phyloP scores from a whole-genome alignment of 2,113 vertebrate species.

The Anser cygnoides region DNA sequence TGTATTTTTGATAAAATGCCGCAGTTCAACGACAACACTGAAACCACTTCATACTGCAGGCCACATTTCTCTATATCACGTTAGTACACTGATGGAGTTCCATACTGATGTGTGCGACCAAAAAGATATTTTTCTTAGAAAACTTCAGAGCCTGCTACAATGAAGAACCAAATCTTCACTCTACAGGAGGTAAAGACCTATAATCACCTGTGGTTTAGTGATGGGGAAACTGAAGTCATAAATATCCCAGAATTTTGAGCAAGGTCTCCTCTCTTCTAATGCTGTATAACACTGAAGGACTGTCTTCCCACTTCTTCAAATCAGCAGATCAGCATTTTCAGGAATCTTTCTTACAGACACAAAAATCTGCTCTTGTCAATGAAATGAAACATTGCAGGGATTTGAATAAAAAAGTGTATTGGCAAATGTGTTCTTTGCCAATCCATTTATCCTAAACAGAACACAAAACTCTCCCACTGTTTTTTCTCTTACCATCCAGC shows the following conservation, averaged over 20 bases:
- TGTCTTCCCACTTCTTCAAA: background rate
- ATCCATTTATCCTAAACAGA: background rate
- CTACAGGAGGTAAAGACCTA: background rate
- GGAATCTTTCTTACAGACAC: background rate
- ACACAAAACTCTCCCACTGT: background rate
- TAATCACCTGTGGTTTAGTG: background rate
- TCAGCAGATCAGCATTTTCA: background rate
- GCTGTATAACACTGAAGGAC: background rate
- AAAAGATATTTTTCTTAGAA: background rate
- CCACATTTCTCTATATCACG: background rate
- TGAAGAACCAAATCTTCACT: background rate
- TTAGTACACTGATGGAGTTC: fast-evolving
- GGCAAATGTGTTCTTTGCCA: background rate
- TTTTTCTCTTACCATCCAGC: background rate
- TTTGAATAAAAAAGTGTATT: background rate
- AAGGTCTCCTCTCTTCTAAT: background rate
- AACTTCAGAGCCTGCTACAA: background rate
- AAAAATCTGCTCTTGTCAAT: background rate
- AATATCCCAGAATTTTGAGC: background rate
- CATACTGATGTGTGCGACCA: background rate
- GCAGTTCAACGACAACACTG: background rate
- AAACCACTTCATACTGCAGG: background rate
- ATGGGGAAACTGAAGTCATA: background rate
- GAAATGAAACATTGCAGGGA: background rate
- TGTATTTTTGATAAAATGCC: background rate